Evolutionary conservation across 2,888 invertebrate species (phyloP), one percentile per base, ranked within the genome.

Genomic region (Salticus scenicus): DNA sequence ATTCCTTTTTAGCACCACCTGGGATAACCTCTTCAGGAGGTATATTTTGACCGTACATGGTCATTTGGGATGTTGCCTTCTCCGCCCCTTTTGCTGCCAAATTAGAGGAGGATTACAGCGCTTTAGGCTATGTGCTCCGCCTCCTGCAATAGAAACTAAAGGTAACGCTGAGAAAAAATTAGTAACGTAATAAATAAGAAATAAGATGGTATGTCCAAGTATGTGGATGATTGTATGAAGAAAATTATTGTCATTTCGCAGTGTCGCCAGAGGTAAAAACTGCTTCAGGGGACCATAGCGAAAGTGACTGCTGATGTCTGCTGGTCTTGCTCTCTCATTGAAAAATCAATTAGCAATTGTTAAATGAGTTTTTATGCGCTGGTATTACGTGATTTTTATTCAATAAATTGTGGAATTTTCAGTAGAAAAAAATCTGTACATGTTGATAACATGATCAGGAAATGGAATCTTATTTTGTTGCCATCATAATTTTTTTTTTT

Each of bases 1-100:
- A 77, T 77, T 57, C 83, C 83, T 83, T 57, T 83, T 83, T 83
- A 83, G 72, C 83, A 73, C 83, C 83, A 83, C 83, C 83, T 83
- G 83, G 66, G 66, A 51, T 63, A 42, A 51, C 57, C 42, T 47
- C 67, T 69, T 80, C 37, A 8, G 20, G 31, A 41, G 79, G 81
- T 75, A 81, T 75, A 81, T 51, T 81, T 81, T 42, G 72, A 28
- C 76, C 67, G 73, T 31, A 77, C 83, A 83, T 69, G 77, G 83
- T 83, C 83, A 83, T 83, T 83, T 83, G 83, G 83, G 72, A 51
- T 69, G 83, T 77, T 41, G 76, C 30, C 41, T 20, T 77, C 27
- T n/a, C 83, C 83, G 76, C 83, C 83, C 69, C 83, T 77, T 83
- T 77, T 31, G 66, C 30, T 33, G 20, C 75, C 75, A 75, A 82